These are phyloP conservation scores for Leucoma salicis DNA, from an alignment of 2,888 invertebrate genomes.

Conservation along the genomic window DNA sequence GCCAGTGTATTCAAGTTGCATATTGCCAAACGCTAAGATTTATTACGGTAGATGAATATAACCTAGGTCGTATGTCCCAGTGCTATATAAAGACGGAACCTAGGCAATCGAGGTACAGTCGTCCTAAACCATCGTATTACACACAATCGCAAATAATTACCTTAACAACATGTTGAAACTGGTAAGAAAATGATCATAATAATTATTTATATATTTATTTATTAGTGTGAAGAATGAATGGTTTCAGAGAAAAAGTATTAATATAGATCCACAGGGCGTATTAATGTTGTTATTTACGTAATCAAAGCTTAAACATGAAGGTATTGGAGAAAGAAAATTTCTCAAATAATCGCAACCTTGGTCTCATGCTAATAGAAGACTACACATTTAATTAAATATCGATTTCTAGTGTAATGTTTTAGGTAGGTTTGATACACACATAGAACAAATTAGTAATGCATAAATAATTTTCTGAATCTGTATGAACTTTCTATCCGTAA, in stretches of 20 bases:
- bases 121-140: constrained; percentile 40
- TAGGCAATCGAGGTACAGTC: constrained; percentile 50
- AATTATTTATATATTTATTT: background rate
- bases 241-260: background rate
- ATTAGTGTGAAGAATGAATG: background rate
- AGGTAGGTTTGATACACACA: too few species aligned
- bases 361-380: too few species aligned
- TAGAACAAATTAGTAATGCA: too few species aligned
- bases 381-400: too few species aligned
- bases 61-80: constrained; percentile 52
- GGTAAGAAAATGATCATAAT: constrained; percentile 41
- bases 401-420: too few species aligned
- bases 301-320: too few species aligned
- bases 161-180: constrained; percentile 58
- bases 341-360: too few species aligned
- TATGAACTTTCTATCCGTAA: too few species aligned
- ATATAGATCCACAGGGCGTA: too few species aligned
- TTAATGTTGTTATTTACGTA: too few species aligned
- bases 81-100: constrained; percentile 68
- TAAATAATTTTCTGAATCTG: too few species aligned
- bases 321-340: too few species aligned
- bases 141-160: constrained; percentile 29
- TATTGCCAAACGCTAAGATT: constrained; percentile 64
- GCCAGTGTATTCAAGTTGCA: constrained; percentile 51
- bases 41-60: constrained; percentile 56